phyloP scores from a whole-genome alignment of 2,797 vertebrate genomes.

The Delichon dasypus region DNA sequence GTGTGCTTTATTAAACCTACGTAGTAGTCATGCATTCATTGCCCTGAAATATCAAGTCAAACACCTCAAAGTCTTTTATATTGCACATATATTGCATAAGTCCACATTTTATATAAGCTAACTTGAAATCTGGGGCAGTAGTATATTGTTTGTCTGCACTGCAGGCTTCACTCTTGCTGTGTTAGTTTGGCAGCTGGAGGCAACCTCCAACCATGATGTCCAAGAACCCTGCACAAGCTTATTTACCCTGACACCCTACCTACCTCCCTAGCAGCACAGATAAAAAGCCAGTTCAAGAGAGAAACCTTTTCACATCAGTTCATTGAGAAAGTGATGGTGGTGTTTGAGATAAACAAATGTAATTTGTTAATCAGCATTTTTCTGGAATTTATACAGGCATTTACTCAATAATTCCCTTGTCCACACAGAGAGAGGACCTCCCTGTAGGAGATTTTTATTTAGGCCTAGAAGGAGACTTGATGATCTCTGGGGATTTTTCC shows the following conservation, averaged over 20 bases:
- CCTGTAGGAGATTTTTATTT: neutral
- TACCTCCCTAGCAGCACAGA: neutral
- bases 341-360: neutral
- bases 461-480: neutral
- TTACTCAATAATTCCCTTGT: neutral
- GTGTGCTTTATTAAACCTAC: neutral
- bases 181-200: neutral
- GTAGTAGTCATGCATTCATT: neutral
- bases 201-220: neutral
- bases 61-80: neutral
- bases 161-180: neutral
- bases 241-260: neutral
- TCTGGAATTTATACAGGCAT: neutral
- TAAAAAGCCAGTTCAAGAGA: neutral
- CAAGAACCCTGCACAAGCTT: neutral
- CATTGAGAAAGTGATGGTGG: neutral
- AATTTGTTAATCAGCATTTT: neutral
- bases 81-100: neutral
- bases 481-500: accelerated
- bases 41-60: neutral
- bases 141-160: neutral
- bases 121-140: neutral
- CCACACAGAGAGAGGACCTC: neutral
- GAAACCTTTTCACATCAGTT: neutral
- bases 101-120: neutral